phyloP scores from a whole-genome alignment of 2,797 vertebrate species.

The Gymnothorax javanicus region DNA sequence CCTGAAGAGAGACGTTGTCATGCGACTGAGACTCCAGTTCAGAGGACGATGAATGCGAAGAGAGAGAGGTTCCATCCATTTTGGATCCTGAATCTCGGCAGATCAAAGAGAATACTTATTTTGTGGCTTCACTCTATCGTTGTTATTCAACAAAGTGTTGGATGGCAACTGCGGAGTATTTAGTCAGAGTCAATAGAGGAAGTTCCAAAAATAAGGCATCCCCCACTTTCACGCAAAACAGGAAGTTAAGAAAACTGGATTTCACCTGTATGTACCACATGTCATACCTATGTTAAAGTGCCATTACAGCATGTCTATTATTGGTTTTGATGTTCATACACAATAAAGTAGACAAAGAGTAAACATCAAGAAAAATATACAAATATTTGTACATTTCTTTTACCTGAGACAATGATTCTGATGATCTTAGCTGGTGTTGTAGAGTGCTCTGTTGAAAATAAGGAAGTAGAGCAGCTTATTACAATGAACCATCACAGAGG shows the following conservation, averaged over 20 bases:
- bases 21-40: constrained; percentile 10
- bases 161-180: not conserved
- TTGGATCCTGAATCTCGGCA: not conserved
- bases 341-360: not conserved
- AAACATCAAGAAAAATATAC: not conserved
- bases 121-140: not conserved
- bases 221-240: not conserved
- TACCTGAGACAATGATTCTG: not conserved
- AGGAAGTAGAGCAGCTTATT: not conserved
- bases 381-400: not conserved
- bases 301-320: not conserved
- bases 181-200: constrained; percentile 22
- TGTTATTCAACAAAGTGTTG: not conserved
- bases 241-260: constrained; percentile 11
- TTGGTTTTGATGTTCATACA: not conserved
- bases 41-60: constrained; percentile 22
- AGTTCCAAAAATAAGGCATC: constrained; percentile 21
- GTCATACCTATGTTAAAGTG: not conserved
- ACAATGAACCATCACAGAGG: not conserved
- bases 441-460: not conserved
- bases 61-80: constrained; percentile 27
- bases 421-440: not conserved
- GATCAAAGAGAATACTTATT: not conserved
- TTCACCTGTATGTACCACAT: constrained; percentile 8
- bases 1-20: not conserved